Conservation (phyloP, 2,113 vertebrate genomes). For the Halcyon senegalensis region DNA sequence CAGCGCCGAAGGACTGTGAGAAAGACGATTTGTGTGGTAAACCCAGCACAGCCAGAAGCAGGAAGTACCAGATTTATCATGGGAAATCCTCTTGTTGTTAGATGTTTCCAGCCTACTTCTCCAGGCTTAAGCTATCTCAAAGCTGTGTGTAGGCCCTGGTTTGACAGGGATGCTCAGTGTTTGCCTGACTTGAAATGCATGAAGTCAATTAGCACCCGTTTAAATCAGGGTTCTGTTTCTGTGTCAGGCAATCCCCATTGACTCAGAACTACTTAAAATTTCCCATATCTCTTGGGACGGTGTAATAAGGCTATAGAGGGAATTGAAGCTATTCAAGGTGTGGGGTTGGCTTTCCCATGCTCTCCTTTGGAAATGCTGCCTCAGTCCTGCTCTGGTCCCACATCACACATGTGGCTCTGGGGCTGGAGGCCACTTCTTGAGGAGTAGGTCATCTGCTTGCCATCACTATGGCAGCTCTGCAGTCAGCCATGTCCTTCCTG, state of each 20-base stretch:
- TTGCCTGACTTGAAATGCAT: constrained; percentile 15
- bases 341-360: neutral
- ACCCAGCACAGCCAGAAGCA: constrained; percentile 68
- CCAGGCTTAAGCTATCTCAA: constrained; percentile 40
- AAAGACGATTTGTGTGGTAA: constrained; percentile 67
- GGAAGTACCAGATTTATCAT: constrained; percentile 70
- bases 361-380: neutral
- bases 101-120: constrained; percentile 59
- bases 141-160: neutral
- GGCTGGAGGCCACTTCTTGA: neutral
- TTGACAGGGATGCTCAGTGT: neutral
- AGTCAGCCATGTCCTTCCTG: neutral
- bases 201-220: constrained; percentile 49
- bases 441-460: neutral
- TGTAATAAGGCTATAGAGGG: neutral
- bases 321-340: neutral
- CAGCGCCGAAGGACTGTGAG: constrained; percentile 57
- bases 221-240: constrained; percentile 28
- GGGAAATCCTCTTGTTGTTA: constrained; percentile 69
- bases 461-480: neutral
- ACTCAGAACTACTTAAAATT: constrained; percentile 6
- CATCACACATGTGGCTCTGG: neutral
- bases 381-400: neutral
- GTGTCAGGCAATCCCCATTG: neutral
- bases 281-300: neutral